Conservation (phyloP, 2,888 invertebrate species). For the Cheilosia vulpina region DNA sequence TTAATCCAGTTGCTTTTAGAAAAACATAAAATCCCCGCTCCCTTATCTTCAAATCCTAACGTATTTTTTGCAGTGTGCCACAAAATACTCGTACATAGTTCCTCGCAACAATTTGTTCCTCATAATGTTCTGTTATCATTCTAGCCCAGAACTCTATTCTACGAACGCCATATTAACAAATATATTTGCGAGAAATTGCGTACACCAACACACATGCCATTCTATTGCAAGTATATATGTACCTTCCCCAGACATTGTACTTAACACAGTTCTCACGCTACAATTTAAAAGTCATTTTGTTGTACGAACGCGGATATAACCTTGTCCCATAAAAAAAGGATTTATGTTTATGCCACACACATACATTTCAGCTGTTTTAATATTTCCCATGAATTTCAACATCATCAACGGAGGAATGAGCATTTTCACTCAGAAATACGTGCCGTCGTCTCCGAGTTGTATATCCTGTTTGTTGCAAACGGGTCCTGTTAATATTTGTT, state of each 20-base stretch:
- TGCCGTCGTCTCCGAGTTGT: not conserved
- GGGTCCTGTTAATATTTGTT: slow-evolving; percentile 16
- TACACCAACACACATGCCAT: not conserved
- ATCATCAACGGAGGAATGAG: slow-evolving; percentile 1
- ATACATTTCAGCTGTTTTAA: slow-evolving; percentile 16
- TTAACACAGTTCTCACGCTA: slow-evolving; percentile 38
- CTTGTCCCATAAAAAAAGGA: slow-evolving; percentile 53
- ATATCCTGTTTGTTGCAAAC: slow-evolving; percentile 23
- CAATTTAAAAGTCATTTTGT: slow-evolving; percentile 57
- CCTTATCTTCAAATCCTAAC: too few species aligned
- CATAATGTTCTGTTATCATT: slow-evolving; percentile 13
- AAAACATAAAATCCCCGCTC: too few species aligned
- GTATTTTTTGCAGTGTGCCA: too few species aligned
- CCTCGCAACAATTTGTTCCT: not conserved
- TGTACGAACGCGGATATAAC: slow-evolving; percentile 34
- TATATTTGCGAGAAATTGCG: slow-evolving; percentile 11
- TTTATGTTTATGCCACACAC: slow-evolving; percentile 25
- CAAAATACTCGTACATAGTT: too few species aligned
- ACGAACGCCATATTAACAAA: not conserved
- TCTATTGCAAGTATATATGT: too few species aligned
- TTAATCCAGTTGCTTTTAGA: too few species aligned
- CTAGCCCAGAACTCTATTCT: slow-evolving; percentile 8
- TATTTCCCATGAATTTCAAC: slow-evolving; percentile 16
- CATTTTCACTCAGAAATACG: slow-evolving; percentile 7
- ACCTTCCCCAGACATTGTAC: slow-evolving; percentile 13